Evolutionary conservation across 2,888 invertebrate genomes (phyloP), one percentile per base, ranked within the genome.

Genomic region (Crioceris asparagi): DNA sequence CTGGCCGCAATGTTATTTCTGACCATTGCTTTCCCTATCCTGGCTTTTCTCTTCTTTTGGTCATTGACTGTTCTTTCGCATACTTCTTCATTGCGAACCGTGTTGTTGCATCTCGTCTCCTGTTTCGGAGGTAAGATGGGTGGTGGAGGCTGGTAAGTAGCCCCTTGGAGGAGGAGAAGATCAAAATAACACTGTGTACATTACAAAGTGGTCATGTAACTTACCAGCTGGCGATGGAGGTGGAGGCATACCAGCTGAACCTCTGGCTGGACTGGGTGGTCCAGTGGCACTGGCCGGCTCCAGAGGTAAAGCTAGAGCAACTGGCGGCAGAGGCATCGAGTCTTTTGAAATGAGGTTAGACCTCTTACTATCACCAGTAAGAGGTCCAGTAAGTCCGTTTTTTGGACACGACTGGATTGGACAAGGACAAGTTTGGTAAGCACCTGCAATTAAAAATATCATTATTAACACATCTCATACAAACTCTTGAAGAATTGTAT

Each of bases 331-430:
- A 18, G 64, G 61, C 51, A 62, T 55, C 29, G 62, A 60, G 47
- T 64, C 62, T 56, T 65, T 12, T 45, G 61, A 59, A 41, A 55
- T 52, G 41, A 59, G 50, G 52, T 59, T 60, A 56, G 66, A 65
- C 66, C 66, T 70, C 77, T 85, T 86, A 82, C 82, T 79, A 80
- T 84, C 85, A 85, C 87, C 87, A 87, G 85, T 86, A 87, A 84
- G 87, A 84, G 87, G 87, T 79, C 88, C 88, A 88, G 87, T 86
- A 86, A 79, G 85, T 81, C 83, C 88, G 88, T 90, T 90, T 90
- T 88, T 88, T 88, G 88, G 85, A 88, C 86, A 88, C 77, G 86
- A 79, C 73, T 85, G 85, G 75, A 86, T 78, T 71, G 87, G 85
- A 75, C 87, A 88, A 58, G 87, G 84, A 69, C 88, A 87, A 68